A percentile compares a stretch with the other conserved stretches of the same genome.
Conservation (phyloP, 1,140 invertebrate species). For the Zaprionus nigranus region DNA sequence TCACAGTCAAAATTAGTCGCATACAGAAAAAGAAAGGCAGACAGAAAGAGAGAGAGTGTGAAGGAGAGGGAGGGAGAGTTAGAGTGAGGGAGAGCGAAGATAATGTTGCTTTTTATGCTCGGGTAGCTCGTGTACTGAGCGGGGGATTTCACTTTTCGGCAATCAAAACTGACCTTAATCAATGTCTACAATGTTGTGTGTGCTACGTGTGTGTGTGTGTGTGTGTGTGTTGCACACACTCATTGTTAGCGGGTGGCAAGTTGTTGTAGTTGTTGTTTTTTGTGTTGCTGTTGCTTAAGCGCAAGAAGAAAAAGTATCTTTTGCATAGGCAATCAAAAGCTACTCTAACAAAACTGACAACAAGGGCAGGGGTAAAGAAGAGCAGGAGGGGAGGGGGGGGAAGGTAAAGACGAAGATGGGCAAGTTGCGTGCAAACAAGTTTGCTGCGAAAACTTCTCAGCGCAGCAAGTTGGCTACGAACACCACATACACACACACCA, state of each 20-base stretch:
- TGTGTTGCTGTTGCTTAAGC: neutral
- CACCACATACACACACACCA: no score
- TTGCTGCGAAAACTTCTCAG: constrained; percentile 75
- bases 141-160: constrained; percentile 69
- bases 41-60: neutral
- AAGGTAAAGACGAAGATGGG: neutral
- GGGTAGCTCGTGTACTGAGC: constrained; percentile 21
- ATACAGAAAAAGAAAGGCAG: neutral
- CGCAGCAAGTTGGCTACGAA: constrained; percentile 12
- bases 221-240: constrained; percentile 4
- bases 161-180: constrained; percentile 80
- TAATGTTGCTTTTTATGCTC: constrained; percentile 39
- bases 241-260: constrained; percentile 43
- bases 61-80: neutral
- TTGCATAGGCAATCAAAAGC: constrained; percentile 60
- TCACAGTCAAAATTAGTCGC: neutral
- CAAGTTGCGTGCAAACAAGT: constrained; percentile 62
- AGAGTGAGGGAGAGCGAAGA: neutral
- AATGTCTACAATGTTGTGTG: constrained; percentile 58
- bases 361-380: constrained; percentile 2
- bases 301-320: constrained; percentile 38
- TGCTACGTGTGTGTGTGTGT: constrained; percentile 12
- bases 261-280: constrained; percentile 22
- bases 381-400: neutral
- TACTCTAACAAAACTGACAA: constrained; percentile 31